Base-by-base conservation (phyloP, 2,888 invertebrate species). In the Petrolisthes manimaculis region DNA sequence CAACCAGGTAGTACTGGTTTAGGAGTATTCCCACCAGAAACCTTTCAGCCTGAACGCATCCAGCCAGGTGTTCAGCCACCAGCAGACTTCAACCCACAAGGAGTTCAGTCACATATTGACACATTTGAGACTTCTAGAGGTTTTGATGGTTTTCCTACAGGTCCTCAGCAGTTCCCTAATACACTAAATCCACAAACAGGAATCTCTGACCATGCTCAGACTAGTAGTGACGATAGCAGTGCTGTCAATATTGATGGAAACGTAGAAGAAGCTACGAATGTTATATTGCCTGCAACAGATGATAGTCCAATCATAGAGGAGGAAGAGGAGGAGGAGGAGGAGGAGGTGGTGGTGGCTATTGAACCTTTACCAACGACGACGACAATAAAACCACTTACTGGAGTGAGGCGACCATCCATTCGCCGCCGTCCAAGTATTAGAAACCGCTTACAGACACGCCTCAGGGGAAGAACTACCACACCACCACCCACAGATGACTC, bases 351-450 rank as follows among this genome's bases (percentile, higher is more conserved):
- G 9, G 6, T 6, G 18, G 55, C 69, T 3, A 74, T 56, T 9
- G 55, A 69, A n/a, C 54, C 77, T 51, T 14, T 51, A n/a, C 21
- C 78, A 4, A 37, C 69, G 0, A 53, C 83, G 21, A 78, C 77
- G 78, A 53, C 61, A 77, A 80, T 1, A 37, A 12, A 77, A 24
- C 61, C 54, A 6, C 14, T 37, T 14, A 74, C 84, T 53, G 84
- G 54, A 77, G 67, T 37, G 24, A 78, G 53, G 24, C 55, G 78
- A 61, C 77, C 78, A 3, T 18, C 56, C 55, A 18, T 51, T 12
- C 69, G 88, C 4, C 88, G 84, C 69, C 83, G 80, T 24, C 88
- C 88, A 24, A 84, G 61, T 24, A 74, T 88, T 21, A 88, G 88
- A 24, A 84, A 80, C 51, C 88, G 88, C 55, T 21, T 84, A 54